phyloP scores from a whole-genome alignment of 2,797 vertebrate genomes.

The Bovichtus diacanthus region DNA sequence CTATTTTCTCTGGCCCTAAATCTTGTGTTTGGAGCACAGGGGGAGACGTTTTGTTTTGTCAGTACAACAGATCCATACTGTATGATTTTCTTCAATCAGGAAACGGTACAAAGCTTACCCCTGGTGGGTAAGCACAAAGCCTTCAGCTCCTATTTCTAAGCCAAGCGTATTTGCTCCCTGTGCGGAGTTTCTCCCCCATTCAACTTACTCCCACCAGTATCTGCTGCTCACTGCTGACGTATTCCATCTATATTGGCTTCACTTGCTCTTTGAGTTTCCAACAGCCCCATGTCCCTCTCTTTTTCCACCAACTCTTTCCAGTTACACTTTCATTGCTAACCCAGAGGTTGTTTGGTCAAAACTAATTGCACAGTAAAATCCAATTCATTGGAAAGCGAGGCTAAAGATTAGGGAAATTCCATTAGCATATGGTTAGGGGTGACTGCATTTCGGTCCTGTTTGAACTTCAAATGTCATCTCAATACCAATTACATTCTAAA shows the following conservation, averaged over 20 bases:
- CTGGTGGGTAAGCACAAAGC: constrained; percentile 55
- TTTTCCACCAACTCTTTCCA: constrained; percentile 28
- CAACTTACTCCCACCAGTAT: constrained; percentile 23
- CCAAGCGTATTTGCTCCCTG: constrained; percentile 43
- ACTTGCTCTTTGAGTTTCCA: constrained; percentile 22
- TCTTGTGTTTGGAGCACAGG: constrained; percentile 54
- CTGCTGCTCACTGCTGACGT: constrained; percentile 17
- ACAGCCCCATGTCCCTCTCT: background rate
- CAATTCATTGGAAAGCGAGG: constrained; percentile 64
- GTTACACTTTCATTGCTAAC: constrained; percentile 23
- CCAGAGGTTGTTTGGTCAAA: constrained; percentile 72
- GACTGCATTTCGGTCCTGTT: constrained; percentile 73
- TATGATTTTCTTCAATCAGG: constrained; percentile 69
- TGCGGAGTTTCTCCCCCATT: constrained; percentile 35
- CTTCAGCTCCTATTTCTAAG: constrained; percentile 46
- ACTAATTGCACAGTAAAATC: constrained; percentile 75
- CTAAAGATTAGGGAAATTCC: constrained; percentile 71
- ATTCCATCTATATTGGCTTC: constrained; percentile 15
- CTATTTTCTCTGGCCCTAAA: constrained; percentile 37
- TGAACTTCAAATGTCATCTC: constrained; percentile 87
- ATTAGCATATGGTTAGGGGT: constrained; percentile 79
- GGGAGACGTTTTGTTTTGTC: constrained; percentile 56
- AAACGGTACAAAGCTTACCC: constrained; percentile 54
- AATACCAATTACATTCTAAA: constrained; percentile 84
- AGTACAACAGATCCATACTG: constrained; percentile 53